Evolutionary conservation across 1,140 invertebrate genomes (phyloP), one percentile per base, ranked within the genome.

Genomic region (Panulirus ornatus): DNA sequence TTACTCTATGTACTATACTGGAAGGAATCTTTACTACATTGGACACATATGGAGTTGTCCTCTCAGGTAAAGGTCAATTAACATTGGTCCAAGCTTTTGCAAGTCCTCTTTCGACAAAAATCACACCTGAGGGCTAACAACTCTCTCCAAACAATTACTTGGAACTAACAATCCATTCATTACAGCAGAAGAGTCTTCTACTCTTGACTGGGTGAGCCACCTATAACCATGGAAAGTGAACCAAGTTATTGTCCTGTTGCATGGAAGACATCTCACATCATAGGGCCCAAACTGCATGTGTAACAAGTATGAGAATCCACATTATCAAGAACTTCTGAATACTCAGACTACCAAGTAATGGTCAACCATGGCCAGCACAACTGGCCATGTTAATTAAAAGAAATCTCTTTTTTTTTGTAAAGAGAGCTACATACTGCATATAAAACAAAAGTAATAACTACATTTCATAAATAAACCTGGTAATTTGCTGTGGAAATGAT

Each of bases 1-100:
- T 87, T 63, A 87, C 85, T 78, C 85, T 51, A 42, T 79, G 73
- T 87, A 87, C 85, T 87, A 78, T 87, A 78, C 51, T 87, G 85
- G 85, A 87, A 87, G 85, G 85, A 87, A 87, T 87, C 73, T 87
- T 87, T 76, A 78, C 75, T 78, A 79, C 73, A 73, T 42, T 63
- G 70, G 85, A 87, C 85, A 87, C 85, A 78, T 63, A 58, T 87
- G 51, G 54, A 76, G 85, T 63, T 76, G 75, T 73, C 75, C 85
- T 78, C 85, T 78, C 51, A 54, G 75, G 85, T 78, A 78, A 78
- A 87, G 75, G 85, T 79, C 85, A 87, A 87, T 47, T 58, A 83
- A 83, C 81, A 79, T 87, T 87, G 85, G 85, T 87, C 85, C 85
- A 87, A 78, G n/a, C 75, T 87, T 63, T 63, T 51, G 5, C 40